A percentile compares a stretch with the other conserved stretches of the same genome.
Evolutionary conservation across 2,113 vertebrate species (phyloP).

Genomic region (Puntigrus tetrazona): DNA sequence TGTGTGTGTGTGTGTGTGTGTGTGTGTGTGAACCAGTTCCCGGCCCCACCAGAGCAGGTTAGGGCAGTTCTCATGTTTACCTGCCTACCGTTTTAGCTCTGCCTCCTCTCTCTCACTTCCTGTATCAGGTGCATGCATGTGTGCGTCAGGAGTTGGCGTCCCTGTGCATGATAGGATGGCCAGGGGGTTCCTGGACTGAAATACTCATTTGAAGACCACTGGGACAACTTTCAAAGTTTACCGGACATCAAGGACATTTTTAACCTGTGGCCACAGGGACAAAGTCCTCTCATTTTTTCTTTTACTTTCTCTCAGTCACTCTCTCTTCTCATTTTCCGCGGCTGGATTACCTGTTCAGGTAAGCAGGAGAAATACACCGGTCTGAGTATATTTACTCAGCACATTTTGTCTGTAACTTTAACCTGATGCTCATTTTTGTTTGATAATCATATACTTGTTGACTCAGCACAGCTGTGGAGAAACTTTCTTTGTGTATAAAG

Average conservation of each 20-base stretch:
- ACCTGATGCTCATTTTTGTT: neutral
- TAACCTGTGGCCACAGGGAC: neutral
- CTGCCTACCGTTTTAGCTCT: conserved; percentile 44
- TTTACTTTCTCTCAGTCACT: conserved; percentile 34
- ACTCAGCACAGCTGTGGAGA: neutral
- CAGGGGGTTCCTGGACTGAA: conserved; percentile 8
- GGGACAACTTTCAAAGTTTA: neutral
- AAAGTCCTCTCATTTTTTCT: conserved; percentile 33
- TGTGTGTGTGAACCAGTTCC: conserved; percentile 17
- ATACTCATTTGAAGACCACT: neutral
- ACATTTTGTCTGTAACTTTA: neutral
- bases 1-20: conserved; percentile 21
- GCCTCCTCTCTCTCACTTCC: conserved; percentile 51
- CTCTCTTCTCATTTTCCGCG: conserved; percentile 33
- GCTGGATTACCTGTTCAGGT: conserved; percentile 72
- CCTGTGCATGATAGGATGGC: neutral
- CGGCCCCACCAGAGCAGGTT: conserved; percentile 49
- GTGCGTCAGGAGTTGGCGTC: conserved; percentile 8
- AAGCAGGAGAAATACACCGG: conserved; percentile 30
- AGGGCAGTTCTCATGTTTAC: conserved; percentile 57
- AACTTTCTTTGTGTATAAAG: conserved; percentile 14
- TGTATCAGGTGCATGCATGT: conserved; percentile 51
- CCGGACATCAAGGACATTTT: conserved; percentile 11
- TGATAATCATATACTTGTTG: conserved; percentile 34
- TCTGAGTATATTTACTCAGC: conserved; percentile 16